Conservation (phyloP, 2,797 vertebrate genomes). For the Sebastes alutus region DNA sequence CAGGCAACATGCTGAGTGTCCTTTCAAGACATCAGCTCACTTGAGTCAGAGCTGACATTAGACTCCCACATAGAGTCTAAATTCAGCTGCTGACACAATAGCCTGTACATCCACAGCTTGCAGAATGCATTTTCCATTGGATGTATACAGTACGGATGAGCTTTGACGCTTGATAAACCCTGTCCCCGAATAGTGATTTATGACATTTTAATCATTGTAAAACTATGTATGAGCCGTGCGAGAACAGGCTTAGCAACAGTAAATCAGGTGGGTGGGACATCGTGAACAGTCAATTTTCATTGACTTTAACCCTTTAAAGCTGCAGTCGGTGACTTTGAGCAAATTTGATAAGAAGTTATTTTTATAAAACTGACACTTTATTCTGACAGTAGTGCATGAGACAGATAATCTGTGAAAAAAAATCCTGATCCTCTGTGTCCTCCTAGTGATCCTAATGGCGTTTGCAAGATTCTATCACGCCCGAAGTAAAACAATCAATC, state of each 20-base stretch:
- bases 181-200: neutral
- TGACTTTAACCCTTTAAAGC: neutral
- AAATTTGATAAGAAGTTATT: no score
- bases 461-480: no score
- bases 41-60: constrained; percentile 17
- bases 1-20: constrained; percentile 41
- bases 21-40: constrained; percentile 27
- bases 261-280: no score
- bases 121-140: neutral
- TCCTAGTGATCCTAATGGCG: no score
- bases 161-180: neutral
- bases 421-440: no score
- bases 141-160: neutral
- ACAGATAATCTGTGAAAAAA: no score
- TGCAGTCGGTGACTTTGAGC: no score
- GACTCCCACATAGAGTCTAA: constrained; percentile 31
- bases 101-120: neutral
- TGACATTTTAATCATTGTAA: neutral
- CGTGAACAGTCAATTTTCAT: neutral
- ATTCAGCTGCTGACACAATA: constrained; percentile 19
- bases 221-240: neutral
- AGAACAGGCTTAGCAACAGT: neutral
- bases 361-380: no score
- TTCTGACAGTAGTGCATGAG: no score
- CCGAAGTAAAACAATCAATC: no score